Base-by-base conservation (phyloP, 2,797 vertebrate species). In the Chloroceryle amazona region DNA sequence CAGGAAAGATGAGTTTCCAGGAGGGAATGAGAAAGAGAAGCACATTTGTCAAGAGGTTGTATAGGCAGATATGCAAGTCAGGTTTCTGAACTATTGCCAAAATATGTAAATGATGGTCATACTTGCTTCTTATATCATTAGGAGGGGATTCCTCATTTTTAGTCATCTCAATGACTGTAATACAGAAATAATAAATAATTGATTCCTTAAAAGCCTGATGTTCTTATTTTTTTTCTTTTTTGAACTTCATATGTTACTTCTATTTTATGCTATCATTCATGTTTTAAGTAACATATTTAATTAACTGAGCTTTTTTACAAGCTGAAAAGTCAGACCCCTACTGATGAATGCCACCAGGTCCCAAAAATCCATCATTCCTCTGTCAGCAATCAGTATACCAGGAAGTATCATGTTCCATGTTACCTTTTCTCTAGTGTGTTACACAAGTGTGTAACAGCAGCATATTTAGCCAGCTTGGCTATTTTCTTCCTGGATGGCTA, bases 401-500 rank as follows among this genome's bases (percentile, higher is more conserved):
- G 51, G 62, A 90, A 83, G 13, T 57, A 54, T 28, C 28, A 16
- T 3, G 21, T 54, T 95, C 71, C 16, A 11, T 2, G 5, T 52
- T 75, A 86, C 63, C 37, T 91, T 78, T 91, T 72, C 67, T 66
- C 63, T 71, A 61, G 41, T 12, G 42, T 60, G 18, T 72, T 74
- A 29, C 20, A 66, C 22, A 57, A 79, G 33, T 33, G 28, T 57
- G 21, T 65, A 51, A 22, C 26, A 70, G 31, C 3, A 6, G 91
- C 31, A 15, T 76, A 86, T 42, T 72, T 28, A 57, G 25, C 54
- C 71, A 60, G 7, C 28, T 68, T 67, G 23, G 11, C 35, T 80
- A 3, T 92, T 96, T 92, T 82, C 65, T 91, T 91, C 73, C 71
- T 76, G 86, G 78, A 87, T 61, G 87, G 68, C n/a, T 86, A 72